Percentiles rank a stretch among this genome's conserved stretches.
phyloP scores from a whole-genome alignment of 2,113 vertebrate species.

The Microcebus murinus region DNA sequence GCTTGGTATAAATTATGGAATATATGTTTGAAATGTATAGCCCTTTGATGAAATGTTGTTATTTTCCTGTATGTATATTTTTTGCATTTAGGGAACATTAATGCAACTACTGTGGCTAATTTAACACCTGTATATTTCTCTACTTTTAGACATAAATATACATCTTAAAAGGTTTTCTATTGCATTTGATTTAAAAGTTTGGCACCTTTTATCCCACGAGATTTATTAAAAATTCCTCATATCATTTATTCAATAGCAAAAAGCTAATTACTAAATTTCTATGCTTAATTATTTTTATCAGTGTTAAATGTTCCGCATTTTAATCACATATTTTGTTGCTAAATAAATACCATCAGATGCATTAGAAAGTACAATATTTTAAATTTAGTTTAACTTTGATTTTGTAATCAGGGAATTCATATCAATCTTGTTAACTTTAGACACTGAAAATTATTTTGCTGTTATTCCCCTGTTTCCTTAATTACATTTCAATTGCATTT shows the following conservation, averaged over 20 bases:
- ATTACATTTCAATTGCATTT: slow-evolving; percentile 53
- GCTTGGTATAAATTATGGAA: background rate
- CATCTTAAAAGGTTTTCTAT: background rate
- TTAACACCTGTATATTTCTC: slow-evolving; percentile 56
- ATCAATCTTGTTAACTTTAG: slow-evolving; percentile 59
- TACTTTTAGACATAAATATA: slow-evolving; percentile 21
- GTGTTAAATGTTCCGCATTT: slow-evolving; percentile 48
- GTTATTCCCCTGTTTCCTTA: slow-evolving; percentile 44
- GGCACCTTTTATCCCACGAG: background rate
- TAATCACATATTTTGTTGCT: slow-evolving; percentile 58
- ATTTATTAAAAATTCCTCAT: slow-evolving; percentile 54
- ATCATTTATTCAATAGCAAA: slow-evolving; percentile 49
- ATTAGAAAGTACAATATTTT: slow-evolving; percentile 60
- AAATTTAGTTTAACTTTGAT: slow-evolving; percentile 62
- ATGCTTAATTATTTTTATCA: slow-evolving; percentile 65
- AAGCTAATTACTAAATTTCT: slow-evolving; percentile 58
- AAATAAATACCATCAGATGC: slow-evolving; percentile 54
- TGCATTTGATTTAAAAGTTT: slow-evolving; percentile 59
- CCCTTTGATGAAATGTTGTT: slow-evolving; percentile 34
- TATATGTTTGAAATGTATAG: slow-evolving; percentile 36
- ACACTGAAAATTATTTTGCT: slow-evolving; percentile 42
- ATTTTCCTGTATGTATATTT: background rate
- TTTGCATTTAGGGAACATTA: background rate
- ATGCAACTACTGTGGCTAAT: slow-evolving; percentile 9
- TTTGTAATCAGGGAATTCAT: slow-evolving; percentile 67